These are phyloP conservation scores for Notamacropus eugenii DNA, from an alignment of 2,797 vertebrate genomes.

Conservation along the genomic window DNA sequence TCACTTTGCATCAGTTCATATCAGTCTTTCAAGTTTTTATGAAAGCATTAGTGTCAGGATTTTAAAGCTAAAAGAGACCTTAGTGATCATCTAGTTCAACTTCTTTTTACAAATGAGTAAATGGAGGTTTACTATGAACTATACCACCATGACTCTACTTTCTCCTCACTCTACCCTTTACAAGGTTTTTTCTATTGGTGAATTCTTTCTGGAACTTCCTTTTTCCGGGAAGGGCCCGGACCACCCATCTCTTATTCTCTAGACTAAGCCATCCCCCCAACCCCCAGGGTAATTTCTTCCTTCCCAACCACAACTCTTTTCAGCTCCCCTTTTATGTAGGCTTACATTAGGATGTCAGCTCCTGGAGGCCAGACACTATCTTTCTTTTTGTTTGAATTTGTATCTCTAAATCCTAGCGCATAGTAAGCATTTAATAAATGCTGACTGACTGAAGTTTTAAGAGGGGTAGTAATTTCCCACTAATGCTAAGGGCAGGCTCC, in stretches of 20 bases:
- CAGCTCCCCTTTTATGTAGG: neutral
- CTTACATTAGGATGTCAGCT: no score
- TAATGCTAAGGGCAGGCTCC: neutral
- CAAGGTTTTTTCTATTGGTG: neutral
- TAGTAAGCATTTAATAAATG: neutral
- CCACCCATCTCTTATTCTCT: neutral
- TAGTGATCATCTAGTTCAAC: neutral
- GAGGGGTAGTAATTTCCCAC: neutral
- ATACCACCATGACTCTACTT: neutral
- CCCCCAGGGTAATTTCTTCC: neutral
- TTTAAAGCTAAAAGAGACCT: neutral
- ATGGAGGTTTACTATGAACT: neutral
- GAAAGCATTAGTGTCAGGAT: neutral
- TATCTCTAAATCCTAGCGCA: neutral
- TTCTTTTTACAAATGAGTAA: neutral
- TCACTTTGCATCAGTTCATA: neutral
- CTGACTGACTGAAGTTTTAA: neutral
- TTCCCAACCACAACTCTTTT: neutral
- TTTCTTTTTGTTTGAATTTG: neutral
- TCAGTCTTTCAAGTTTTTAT: neutral
- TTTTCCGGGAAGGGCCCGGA: neutral
- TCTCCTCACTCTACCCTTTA: neutral
- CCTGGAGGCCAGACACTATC: no score
- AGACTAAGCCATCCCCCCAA: neutral
- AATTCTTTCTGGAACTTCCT: neutral